phyloP scores from a whole-genome alignment of 2,797 vertebrate genomes.

The Chelmon rostratus region DNA sequence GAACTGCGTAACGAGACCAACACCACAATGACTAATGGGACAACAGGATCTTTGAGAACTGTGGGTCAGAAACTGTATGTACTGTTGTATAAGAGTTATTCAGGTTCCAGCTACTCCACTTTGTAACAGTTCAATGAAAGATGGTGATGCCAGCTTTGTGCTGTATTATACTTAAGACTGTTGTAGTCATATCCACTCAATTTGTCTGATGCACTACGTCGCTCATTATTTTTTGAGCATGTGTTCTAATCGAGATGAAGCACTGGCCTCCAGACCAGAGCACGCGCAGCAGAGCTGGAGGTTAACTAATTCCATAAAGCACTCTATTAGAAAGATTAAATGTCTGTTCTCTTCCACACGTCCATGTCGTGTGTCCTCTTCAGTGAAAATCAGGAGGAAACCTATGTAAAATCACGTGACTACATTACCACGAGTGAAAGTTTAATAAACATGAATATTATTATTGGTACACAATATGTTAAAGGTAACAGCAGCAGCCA shows the following conservation, averaged over 20 bases:
- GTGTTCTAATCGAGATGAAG: too few species aligned
- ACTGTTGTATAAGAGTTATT: too few species aligned
- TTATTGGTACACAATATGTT: slow-evolving; percentile 54
- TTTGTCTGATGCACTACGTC: not conserved
- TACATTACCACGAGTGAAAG: slow-evolving; percentile 21
- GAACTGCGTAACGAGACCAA: too few species aligned
- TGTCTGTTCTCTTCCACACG: not conserved
- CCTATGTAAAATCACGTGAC: not conserved
- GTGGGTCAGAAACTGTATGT: too few species aligned
- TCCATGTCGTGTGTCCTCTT: not conserved
- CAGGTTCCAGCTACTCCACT: too few species aligned
- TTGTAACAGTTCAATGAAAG: too few species aligned
- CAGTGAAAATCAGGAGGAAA: not conserved
- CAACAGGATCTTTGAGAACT: too few species aligned
- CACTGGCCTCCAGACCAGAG: too few species aligned
- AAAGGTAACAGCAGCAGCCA: slow-evolving; percentile 50
- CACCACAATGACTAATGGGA: too few species aligned
- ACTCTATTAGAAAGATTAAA: not conserved
- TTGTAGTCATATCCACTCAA: not conserved
- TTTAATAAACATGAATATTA: slow-evolving; percentile 63
- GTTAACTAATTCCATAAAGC: too few species aligned
- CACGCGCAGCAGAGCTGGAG: too few species aligned
- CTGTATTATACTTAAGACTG: not conserved
- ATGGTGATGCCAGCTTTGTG: too few species aligned
- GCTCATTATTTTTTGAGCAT: not conserved